phyloP scores from a whole-genome alignment of 1,140 invertebrate genomes.

The Goniozus legneri region DNA sequence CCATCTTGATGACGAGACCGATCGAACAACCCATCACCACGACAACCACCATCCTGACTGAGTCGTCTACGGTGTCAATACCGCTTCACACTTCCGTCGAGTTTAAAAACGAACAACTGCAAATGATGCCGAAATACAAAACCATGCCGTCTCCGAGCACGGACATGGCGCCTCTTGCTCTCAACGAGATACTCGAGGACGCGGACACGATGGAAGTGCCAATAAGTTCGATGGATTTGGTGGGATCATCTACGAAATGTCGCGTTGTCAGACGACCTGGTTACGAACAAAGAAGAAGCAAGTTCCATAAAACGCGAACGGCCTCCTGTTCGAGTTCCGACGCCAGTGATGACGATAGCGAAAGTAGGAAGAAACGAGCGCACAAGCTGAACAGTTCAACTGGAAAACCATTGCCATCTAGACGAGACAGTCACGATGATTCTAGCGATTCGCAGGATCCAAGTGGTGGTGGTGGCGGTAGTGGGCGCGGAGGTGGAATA shows the following conservation, averaged over 20 bases:
- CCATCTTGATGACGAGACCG: slow-evolving; percentile 24
- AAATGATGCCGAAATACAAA: slow-evolving; percentile 54
- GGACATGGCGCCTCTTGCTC: slow-evolving; percentile 53
- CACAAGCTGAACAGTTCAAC: slow-evolving; percentile 63
- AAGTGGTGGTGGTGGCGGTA: slow-evolving; percentile 51
- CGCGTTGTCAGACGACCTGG: slow-evolving; percentile 40
- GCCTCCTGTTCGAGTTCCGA: slow-evolving; percentile 87
- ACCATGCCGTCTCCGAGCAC: slow-evolving; percentile 57
- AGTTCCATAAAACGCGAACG: slow-evolving; percentile 74
- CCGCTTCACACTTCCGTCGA: slow-evolving; percentile 47
- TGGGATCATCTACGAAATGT: slow-evolving; percentile 22
- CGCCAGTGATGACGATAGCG: slow-evolving; percentile 86
- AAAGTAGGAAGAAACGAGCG: slow-evolving; percentile 73
- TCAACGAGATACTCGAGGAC: slow-evolving; percentile 74
- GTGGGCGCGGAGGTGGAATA: slow-evolving; percentile 34
- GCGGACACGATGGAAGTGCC: slow-evolving; percentile 43
- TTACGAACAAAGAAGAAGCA: slow-evolving; percentile 66
- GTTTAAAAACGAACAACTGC: slow-evolving; percentile 33
- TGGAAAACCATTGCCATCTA: slow-evolving; percentile 58
- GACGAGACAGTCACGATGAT: slow-evolving; percentile 74
- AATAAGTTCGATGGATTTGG: slow-evolving; percentile 1
- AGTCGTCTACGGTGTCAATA: slow-evolving; percentile 60
- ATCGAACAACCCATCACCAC: slow-evolving; percentile 11
- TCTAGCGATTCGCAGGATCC: slow-evolving; percentile 73
- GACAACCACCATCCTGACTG: slow-evolving; percentile 54